Percentiles rank a stretch among this genome's conserved stretches.
phyloP scores from a whole-genome alignment of 2,888 invertebrate genomes.

The Amphipoea lucens region DNA sequence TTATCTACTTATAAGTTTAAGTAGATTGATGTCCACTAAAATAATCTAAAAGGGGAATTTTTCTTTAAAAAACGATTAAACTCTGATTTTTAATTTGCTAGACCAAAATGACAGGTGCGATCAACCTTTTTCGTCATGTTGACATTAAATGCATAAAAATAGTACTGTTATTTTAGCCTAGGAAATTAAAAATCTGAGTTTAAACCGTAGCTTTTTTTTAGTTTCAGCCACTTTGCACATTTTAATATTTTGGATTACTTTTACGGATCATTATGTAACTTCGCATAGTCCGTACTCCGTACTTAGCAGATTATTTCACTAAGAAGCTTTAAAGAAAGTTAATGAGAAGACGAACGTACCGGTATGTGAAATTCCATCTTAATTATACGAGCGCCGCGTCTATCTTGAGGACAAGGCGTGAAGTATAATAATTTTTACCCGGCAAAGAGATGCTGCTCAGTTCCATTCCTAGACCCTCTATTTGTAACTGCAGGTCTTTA shows the following conservation, averaged over 20 bases:
- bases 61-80: not conserved
- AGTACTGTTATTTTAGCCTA: no score
- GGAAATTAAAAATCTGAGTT: no score
- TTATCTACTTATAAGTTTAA: not conserved
- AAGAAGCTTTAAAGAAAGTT: not conserved
- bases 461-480: not conserved
- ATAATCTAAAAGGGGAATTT: not conserved
- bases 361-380: not conserved
- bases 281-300: not conserved
- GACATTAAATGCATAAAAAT: no score
- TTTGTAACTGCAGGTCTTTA: not conserved
- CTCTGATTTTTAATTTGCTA: no score
- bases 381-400: not conserved
- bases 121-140: no score
- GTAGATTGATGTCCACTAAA: not conserved
- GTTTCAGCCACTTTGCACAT: not conserved
- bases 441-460: not conserved
- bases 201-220: not conserved
- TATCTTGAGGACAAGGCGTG: not conserved
- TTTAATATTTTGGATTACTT: not conserved
- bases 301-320: not conserved
- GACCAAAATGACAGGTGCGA: no score
- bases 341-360: not conserved
- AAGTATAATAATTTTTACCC: not conserved
- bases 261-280: no score